phyloP scores from a whole-genome alignment of 2,113 vertebrate genomes.

The Cebus imitator region DNA sequence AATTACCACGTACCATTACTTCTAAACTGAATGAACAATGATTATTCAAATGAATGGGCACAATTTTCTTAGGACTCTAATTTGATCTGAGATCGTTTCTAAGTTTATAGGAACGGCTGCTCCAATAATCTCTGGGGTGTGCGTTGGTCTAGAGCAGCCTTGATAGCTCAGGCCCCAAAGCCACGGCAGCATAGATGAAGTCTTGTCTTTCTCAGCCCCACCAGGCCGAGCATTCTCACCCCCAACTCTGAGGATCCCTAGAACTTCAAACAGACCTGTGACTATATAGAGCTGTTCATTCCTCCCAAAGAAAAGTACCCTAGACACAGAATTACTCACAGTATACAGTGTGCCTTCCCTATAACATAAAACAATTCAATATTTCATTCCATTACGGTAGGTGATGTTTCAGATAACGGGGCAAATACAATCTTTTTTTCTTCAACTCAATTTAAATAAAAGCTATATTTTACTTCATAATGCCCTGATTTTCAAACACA shows the following conservation, averaged over 20 bases:
- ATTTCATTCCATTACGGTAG: not conserved
- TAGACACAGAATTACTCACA: not conserved
- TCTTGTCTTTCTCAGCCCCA: too few relatives aligned
- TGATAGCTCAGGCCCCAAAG: not conserved
- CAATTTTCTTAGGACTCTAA: not conserved
- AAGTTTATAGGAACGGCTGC: not conserved
- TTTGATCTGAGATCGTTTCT: not conserved
- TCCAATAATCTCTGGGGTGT: not conserved
- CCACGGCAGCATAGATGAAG: not conserved
- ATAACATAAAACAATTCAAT: not conserved
- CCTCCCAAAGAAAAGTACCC: not conserved
- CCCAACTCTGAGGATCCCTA: not conserved
- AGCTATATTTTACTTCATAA: not conserved
- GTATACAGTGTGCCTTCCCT: not conserved
- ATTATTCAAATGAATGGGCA: not conserved
- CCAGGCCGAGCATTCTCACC: not conserved
- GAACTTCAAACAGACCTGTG: too few relatives aligned
- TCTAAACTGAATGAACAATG: not conserved
- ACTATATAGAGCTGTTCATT: not conserved
- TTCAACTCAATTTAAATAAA: not conserved
- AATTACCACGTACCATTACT: not conserved
- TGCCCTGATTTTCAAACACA: not conserved
- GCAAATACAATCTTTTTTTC: not conserved
- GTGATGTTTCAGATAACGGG: not conserved
- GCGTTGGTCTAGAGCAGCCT: accelerated